These are phyloP conservation scores for Etheostoma spectabile DNA, from an alignment of 2,113 vertebrate genomes.

Conservation along the genomic window DNA sequence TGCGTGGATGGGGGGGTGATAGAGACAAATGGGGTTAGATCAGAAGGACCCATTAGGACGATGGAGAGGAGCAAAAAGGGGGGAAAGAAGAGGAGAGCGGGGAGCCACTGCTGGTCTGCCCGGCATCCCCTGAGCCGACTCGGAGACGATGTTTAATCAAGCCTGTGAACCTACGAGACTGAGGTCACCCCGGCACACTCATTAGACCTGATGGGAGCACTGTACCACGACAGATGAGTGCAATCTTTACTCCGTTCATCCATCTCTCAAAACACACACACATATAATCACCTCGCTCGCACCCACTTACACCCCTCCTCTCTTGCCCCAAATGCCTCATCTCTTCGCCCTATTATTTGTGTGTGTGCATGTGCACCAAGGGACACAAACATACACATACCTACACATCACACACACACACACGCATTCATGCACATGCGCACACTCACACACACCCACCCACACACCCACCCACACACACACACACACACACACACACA, in stretches of 20 bases:
- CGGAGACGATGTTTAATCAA: conserved; percentile 83
- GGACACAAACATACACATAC: conserved; percentile 17
- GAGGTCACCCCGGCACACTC: conserved; percentile 81
- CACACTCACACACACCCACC: background rate
- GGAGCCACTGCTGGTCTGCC: conserved; percentile 52
- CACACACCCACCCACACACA: conserved; percentile 25
- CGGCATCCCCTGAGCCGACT: conserved; percentile 63
- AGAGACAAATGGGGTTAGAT: conserved; percentile 79
- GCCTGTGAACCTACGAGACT: conserved; percentile 77
- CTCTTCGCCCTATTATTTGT: conserved; percentile 46
- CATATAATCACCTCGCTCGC: conserved; percentile 67
- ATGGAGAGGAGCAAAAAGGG: conserved; percentile 59
- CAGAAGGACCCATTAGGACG: conserved; percentile 73
- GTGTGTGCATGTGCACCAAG: conserved; percentile 21
- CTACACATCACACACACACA: too few species aligned
- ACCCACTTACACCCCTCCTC: background rate
- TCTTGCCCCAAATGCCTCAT: conserved; percentile 46
- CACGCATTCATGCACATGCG: too few species aligned
- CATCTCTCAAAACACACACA: conserved; percentile 81
- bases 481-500: conserved; percentile 12
- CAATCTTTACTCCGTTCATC: conserved; percentile 81
- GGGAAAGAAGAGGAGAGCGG: conserved; percentile 43
- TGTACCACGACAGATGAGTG: conserved; percentile 77
- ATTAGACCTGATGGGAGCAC: conserved; percentile 82
- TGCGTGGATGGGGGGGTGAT: conserved; percentile 37